phyloP scores from a whole-genome alignment of 2,888 invertebrate genomes.

The Aricia artaxerxes region DNA sequence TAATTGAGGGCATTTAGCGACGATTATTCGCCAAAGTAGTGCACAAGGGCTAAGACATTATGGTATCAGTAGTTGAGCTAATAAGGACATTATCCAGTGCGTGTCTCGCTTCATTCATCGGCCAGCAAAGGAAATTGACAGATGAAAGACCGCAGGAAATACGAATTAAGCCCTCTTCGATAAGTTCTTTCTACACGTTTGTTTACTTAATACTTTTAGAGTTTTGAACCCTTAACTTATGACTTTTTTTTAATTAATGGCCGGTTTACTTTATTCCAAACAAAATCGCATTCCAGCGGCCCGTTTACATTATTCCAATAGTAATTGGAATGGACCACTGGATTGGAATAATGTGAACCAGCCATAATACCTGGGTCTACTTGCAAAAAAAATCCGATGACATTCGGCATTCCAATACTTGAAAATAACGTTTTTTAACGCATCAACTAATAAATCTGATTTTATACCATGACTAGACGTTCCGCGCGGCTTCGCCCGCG shows the following conservation, averaged over 20 bases:
- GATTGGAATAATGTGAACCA: too few relatives aligned
- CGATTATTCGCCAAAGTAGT: not conserved
- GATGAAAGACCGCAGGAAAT: constrained; percentile 73
- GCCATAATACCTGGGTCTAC: too few relatives aligned
- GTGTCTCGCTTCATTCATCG: constrained; percentile 57
- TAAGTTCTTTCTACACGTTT: constrained; percentile 50
- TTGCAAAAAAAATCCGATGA: too few relatives aligned
- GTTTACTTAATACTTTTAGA: constrained; percentile 33
- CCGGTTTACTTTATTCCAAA: not conserved
- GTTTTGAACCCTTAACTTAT: not conserved
- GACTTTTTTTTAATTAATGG: not conserved
- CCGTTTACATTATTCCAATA: not conserved
- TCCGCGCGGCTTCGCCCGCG: too few relatives aligned
- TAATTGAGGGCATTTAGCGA: not conserved
- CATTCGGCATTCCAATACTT: too few relatives aligned
- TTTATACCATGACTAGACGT: too few relatives aligned
- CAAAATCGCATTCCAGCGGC: not conserved
- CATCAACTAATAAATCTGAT: too few relatives aligned
- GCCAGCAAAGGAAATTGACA: constrained; percentile 71
- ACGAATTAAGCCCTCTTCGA: constrained; percentile 68
- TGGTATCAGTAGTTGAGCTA: constrained; percentile 28
- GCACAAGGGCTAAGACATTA: constrained; percentile 19
- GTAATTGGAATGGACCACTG: too few relatives aligned
- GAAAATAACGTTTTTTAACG: too few relatives aligned
- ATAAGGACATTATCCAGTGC: constrained; percentile 48